Percentiles rank a stretch among this genome's conserved stretches.
phyloP scores from a whole-genome alignment of 2,113 vertebrate species.

The Pluvialis apricaria region DNA sequence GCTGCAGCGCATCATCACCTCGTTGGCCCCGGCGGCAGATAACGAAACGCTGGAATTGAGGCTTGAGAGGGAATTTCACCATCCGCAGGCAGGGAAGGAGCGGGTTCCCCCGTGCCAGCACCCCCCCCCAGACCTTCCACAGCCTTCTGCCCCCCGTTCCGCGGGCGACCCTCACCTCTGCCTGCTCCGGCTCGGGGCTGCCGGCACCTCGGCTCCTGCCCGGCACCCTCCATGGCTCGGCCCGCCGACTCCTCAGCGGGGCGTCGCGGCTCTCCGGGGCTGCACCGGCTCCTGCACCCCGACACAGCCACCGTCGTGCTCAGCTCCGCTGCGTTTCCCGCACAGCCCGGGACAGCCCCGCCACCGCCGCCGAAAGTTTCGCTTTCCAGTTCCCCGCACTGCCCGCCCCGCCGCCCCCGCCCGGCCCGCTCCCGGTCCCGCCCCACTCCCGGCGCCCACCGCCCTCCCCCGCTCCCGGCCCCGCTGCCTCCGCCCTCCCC shows the following conservation, averaged over 20 bases:
- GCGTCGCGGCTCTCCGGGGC: neutral
- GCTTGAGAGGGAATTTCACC: neutral
- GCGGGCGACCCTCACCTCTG: slow-evolving; percentile 36
- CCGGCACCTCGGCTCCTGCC: neutral
- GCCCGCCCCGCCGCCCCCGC: neutral
- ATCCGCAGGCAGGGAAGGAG: neutral
- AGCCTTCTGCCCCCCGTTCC: neutral
- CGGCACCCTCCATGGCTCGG: neutral
- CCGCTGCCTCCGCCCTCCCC: too few relatives aligned
- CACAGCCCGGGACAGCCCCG: neutral
- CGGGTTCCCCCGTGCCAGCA: neutral
- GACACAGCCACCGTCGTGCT: neutral
- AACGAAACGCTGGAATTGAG: neutral
- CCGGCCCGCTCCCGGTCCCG: neutral
- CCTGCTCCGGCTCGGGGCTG: neutral
- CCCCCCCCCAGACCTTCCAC: neutral
- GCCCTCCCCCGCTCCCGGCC: neutral
- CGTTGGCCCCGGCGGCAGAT: accelerated
- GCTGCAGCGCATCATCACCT: too few relatives aligned
- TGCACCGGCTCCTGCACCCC: neutral
- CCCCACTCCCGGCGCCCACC: neutral
- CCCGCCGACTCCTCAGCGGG: neutral
- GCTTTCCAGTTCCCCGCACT: neutral
- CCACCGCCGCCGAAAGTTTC: neutral
- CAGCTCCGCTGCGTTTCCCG: too few relatives aligned